These are phyloP conservation scores for Diplodus puntazzo DNA, from an alignment of 2,797 vertebrate genomes.

Conservation along the genomic window DNA sequence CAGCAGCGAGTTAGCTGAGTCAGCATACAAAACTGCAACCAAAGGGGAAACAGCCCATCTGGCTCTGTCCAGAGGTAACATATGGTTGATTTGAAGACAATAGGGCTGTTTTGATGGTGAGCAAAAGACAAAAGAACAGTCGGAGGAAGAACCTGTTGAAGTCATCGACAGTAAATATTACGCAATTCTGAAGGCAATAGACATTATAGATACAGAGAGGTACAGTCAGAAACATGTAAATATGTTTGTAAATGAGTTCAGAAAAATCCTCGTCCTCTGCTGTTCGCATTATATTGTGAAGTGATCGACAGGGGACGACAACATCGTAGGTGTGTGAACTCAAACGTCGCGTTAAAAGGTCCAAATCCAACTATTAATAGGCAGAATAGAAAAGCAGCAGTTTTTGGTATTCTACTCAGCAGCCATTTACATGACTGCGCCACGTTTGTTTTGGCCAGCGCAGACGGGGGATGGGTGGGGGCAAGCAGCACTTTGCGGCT, in stretches of 20 bases:
- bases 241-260: background rate
- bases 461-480: background rate
- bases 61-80: background rate
- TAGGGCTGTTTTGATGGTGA: slow-evolving; percentile 1
- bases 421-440: slow-evolving; percentile 18
- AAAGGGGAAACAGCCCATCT: background rate
- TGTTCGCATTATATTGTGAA: background rate
- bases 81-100: background rate
- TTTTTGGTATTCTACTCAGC: slow-evolving; percentile 16
- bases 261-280: background rate
- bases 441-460: slow-evolving; percentile 47
- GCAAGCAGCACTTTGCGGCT: slow-evolving; percentile 47
- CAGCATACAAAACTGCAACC: background rate
- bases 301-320: background rate
- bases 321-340: slow-evolving; percentile 25
- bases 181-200: too few species aligned
- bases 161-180: background rate
- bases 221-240: background rate
- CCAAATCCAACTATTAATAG: slow-evolving; percentile 30
- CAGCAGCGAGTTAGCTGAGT: background rate
- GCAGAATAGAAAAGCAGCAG: slow-evolving; percentile 22
- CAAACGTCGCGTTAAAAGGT: background rate
- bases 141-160: background rate
- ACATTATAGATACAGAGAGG: background rate
- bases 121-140: background rate